A percentile compares a stretch with the other conserved stretches of the same genome.
These are phyloP conservation scores for Porites lutea DNA, from an alignment of 64 coral and sea anemone species.

Conservation along the genomic window DNA sequence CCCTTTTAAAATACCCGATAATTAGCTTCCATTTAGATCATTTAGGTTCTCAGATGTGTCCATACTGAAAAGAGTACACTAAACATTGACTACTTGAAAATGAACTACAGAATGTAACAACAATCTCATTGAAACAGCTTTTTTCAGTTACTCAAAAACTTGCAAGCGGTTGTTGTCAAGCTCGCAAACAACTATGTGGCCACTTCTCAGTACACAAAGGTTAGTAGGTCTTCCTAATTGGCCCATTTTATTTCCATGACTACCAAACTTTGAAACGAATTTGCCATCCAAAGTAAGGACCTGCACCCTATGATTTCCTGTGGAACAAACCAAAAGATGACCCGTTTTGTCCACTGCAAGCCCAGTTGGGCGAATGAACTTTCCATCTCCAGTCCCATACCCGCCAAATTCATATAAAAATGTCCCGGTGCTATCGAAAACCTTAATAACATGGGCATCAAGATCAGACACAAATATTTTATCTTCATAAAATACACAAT, in stretches of 20 bases:
- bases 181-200: constrained; percentile 18
- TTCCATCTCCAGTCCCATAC: not conserved
- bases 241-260: not conserved
- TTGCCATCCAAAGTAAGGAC: constrained; percentile 29
- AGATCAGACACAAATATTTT: constrained; percentile 23
- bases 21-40: too few relatives aligned
- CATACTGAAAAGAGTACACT: too few relatives aligned
- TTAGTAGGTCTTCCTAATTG: not conserved
- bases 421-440: not conserved
- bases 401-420: constrained; percentile 12
- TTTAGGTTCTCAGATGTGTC: too few relatives aligned
- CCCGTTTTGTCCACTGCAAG: constrained; percentile 50
- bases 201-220: not conserved
- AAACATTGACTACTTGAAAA: too few relatives aligned
- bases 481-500: not conserved
- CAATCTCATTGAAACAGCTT: too few relatives aligned
- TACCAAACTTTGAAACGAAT: constrained; percentile 13
- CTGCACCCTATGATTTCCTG: not conserved
- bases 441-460: not conserved
- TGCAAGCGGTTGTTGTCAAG: not conserved
- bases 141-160: not conserved
- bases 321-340: constrained; percentile 36
- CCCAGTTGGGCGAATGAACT: constrained; percentile 5
- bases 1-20: too few relatives aligned
- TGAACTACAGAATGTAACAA: too few relatives aligned